These are phyloP conservation scores for Spodoptera litura DNA, from an alignment of 1,140 invertebrate species.

Conservation along the genomic window DNA sequence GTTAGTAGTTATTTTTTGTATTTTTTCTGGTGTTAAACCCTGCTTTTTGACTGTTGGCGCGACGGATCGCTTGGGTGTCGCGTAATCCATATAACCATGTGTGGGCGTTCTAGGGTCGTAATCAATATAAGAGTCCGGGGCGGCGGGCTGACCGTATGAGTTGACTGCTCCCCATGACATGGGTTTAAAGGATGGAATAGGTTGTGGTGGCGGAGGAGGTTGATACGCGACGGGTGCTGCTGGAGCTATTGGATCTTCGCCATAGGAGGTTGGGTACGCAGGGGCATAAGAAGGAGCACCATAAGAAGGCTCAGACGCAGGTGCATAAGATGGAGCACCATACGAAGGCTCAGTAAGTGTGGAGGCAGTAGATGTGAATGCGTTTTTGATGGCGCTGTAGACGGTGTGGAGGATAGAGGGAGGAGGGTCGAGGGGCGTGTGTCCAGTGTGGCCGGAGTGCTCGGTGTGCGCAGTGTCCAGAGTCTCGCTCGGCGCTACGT, in stretches of 20 bases:
- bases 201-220: conserved; percentile 69
- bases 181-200: conserved; percentile 70
- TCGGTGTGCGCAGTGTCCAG: conserved; percentile 51
- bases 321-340: conserved; percentile 9
- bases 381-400: conserved; percentile 76
- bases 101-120: conserved; percentile 65
- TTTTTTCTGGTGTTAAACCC: conserved; percentile 72
- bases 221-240: conserved; percentile 51
- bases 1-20: conserved; percentile 78
- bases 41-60: conserved; percentile 54
- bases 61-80: conserved; percentile 65
- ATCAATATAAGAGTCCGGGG: conserved; percentile 67
- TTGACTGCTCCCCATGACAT: conserved; percentile 74
- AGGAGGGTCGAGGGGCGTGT: conserved; percentile 76
- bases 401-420: conserved; percentile 75
- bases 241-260: conserved; percentile 45
- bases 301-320: conserved; percentile 13
- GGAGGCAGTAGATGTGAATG: conserved; percentile 65
- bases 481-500: conserved; percentile 59
- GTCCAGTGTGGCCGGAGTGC: conserved; percentile 48
- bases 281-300: conserved; percentile 13
- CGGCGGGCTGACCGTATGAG: conserved; percentile 77
- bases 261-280: conserved; percentile 26
- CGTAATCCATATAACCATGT: conserved; percentile 61
- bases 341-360: conserved; percentile 30